A percentile compares a stretch with the other conserved stretches of the same genome.
Evolutionary conservation across 37 sponge, comb jelly and placozoan species (phyloP).

Genomic region (Crambe crambe): DNA sequence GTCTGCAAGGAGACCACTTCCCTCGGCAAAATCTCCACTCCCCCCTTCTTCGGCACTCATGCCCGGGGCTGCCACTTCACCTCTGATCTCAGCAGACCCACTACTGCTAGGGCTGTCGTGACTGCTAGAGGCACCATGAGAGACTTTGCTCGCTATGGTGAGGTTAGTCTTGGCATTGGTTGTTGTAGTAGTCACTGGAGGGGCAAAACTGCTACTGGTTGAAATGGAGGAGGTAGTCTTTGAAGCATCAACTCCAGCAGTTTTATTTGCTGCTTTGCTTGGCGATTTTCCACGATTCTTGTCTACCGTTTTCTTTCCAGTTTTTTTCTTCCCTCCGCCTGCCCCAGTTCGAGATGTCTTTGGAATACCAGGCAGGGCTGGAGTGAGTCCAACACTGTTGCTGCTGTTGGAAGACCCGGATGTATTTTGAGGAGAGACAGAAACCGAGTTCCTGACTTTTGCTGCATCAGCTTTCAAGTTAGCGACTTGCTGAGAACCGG

Average conservation of each 20-base stretch:
- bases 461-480: background rate
- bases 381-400: background rate
- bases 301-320: background rate
- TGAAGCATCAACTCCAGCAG: background rate
- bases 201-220: background rate
- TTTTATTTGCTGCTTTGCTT: background rate
- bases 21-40: slow-evolving; percentile 5
- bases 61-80: slow-evolving; percentile 8
- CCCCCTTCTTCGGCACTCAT: slow-evolving; percentile 12
- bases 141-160: background rate
- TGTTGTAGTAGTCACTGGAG: background rate
- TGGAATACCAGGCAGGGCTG: background rate
- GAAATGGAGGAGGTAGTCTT: background rate
- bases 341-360: background rate
- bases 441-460: background rate
- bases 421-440: background rate
- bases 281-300: slow-evolving; percentile 13
- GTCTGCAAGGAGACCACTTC: slow-evolving; percentile 57
- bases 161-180: background rate
- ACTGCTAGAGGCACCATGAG: background rate
- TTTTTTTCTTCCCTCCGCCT: slow-evolving; percentile 7
- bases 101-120: background rate
- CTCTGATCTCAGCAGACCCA: background rate
- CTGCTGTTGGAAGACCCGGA: background rate
- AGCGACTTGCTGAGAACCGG: background rate